Conservation (phyloP, 2,797 vertebrate genomes). For the Gambelia wislizenii region DNA sequence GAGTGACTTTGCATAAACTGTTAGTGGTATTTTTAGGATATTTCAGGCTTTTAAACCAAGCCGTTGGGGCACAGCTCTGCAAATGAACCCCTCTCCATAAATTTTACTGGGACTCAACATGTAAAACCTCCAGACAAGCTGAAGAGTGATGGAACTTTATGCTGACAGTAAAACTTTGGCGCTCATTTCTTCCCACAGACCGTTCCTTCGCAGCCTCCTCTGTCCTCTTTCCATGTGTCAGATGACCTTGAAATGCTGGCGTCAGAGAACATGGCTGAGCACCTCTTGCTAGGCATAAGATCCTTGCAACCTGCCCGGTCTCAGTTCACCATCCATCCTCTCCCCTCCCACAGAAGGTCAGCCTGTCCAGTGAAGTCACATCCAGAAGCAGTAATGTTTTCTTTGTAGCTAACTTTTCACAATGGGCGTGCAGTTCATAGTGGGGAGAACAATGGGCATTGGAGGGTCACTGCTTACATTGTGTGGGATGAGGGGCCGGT, state of each 20-base stretch:
- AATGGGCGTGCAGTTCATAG: neutral
- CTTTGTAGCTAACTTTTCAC: neutral
- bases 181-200: neutral
- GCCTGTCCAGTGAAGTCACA: neutral
- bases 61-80: neutral
- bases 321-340: neutral
- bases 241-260: neutral
- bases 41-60: neutral
- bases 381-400: rapidly evolving
- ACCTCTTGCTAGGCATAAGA: no score
- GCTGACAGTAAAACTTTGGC: neutral
- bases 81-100: neutral
- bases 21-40: conserved; percentile 9
- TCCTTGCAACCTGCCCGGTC: rapidly evolving
- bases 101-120: neutral
- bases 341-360: neutral
- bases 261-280: no score
- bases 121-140: neutral
- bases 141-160: neutral
- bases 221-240: no score
- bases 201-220: no score
- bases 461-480: neutral
- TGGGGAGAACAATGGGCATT: neutral
- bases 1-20: conserved; percentile 14
- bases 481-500: no score